Base-by-base conservation (phyloP, 2,113 vertebrate species). In the Pionites leucogaster region DNA sequence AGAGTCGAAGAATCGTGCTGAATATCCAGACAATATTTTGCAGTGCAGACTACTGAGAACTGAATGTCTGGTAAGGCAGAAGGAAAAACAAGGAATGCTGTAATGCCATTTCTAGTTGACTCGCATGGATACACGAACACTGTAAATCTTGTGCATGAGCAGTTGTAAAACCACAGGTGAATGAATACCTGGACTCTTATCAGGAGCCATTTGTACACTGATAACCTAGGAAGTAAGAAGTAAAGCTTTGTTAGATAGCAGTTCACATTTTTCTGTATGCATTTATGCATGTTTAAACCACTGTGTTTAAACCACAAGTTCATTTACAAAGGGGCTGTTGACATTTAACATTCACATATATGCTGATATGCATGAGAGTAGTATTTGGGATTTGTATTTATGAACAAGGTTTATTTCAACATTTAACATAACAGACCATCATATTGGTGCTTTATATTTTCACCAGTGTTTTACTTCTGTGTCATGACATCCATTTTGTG, bases 101-200 rank as follows among this genome's bases (percentile, higher is more conserved):
- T 52, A 39, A 11, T 5, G 24, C 57, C 5, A 19, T 63, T 65
- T 35, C 9, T n/a, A 49, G 41, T 11, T 88, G 86, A 46, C 0
- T 2, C 57, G 62, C 7, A 2, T 8, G 28, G 25, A 10, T 13
- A 1, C 47, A 41, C 0, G 1, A 62, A 15, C 31, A 44, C 37
- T 2, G 1, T 12, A n/a, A 24, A 20, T 55, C 27, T 60, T 85
- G 39, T 90, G 33, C 24, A 2, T 59, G 17, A n/a, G 33, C 65
- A 71, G 23, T 82, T 64, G 33, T 85, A 88, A 90, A 87, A 64
- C 20, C 20, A 19, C 23, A 28, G 52, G 25, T 80, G 57, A 72
- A 42, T 76, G 60, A 82, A 64, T 44, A 18, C 27, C 11, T 39
- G 37, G 28, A 71, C 62, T 53, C 50, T 68, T 68, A 35, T 64